Conservation (phyloP, 1,140 invertebrate genomes). For the Euura saliciscinereae region DNA sequence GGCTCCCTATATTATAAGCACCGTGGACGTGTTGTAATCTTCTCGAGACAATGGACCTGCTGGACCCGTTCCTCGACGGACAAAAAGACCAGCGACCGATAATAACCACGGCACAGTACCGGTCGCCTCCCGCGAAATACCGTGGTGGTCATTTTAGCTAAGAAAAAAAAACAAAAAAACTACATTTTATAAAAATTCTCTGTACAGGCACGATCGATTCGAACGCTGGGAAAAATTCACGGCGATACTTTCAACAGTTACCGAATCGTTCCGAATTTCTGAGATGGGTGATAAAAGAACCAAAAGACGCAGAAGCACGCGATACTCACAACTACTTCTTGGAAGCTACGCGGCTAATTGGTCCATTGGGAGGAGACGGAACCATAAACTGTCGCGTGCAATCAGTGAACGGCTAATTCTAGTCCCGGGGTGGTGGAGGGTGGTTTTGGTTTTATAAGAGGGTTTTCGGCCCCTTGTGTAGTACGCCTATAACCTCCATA, state of each 20-base stretch:
- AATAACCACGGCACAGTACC: constrained; percentile 45
- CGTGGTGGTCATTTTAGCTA: neutral
- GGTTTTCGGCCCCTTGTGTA: constrained; percentile 21
- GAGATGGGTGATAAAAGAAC: too few relatives aligned
- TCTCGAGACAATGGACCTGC: constrained; percentile 57
- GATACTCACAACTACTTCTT: constrained; percentile 38
- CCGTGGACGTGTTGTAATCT: constrained; percentile 58
- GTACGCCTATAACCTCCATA: neutral
- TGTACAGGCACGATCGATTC: too few relatives aligned
- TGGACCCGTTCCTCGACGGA: constrained; percentile 29
- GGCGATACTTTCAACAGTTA: too few relatives aligned
- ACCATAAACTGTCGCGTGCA: constrained; percentile 62
- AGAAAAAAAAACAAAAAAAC: too few relatives aligned
- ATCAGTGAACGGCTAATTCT: constrained; percentile 53
- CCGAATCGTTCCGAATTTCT: too few relatives aligned
- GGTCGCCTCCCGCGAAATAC: constrained; percentile 30
- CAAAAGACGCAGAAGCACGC: neutral
- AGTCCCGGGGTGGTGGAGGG: constrained; percentile 31
- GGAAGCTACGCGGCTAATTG: constrained; percentile 58
- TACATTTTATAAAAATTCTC: too few relatives aligned
- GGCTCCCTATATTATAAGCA: constrained; percentile 55
- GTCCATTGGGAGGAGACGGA: constrained; percentile 42
- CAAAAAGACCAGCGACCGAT: constrained; percentile 53
- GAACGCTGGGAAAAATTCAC: too few relatives aligned
- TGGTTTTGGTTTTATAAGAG: constrained; percentile 28